A percentile compares a stretch with the other conserved stretches of the same genome.
These are phyloP conservation scores for Pomatorhinus ruficollis DNA, from an alignment of 2,113 vertebrate species.

Conservation along the genomic window DNA sequence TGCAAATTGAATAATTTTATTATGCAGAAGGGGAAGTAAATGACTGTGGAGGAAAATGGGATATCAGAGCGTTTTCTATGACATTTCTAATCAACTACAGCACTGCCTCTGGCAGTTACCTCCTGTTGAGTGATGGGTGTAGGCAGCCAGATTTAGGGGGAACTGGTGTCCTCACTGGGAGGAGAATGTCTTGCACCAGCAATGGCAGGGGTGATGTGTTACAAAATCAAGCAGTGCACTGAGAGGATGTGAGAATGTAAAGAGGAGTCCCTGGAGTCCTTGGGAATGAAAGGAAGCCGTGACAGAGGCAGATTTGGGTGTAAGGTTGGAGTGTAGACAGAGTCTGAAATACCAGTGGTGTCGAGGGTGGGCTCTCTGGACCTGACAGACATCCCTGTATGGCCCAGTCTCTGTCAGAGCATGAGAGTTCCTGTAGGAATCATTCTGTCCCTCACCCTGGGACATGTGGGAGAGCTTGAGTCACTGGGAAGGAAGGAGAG, in stretches of 20 bases:
- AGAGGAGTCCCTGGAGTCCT: not conserved
- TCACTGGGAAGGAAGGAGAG: not conserved
- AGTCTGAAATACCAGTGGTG: not conserved
- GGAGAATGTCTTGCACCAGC: not conserved
- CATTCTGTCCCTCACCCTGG: not conserved
- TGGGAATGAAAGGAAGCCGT: not conserved
- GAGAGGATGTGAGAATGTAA: fast-evolving
- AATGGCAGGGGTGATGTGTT: not conserved
- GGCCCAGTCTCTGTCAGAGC: not conserved
- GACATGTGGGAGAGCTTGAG: not conserved
- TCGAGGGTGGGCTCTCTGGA: not conserved
- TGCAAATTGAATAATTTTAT: slow-evolving; percentile 47
- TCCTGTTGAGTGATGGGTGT: not conserved
- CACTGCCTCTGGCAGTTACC: not conserved
- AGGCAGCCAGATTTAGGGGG: not conserved
- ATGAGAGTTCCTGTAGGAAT: not conserved
- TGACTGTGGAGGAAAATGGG: not conserved
- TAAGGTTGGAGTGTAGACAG: not conserved
- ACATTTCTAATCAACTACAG: not conserved
- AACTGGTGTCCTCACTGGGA: not conserved
- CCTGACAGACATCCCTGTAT: not conserved
- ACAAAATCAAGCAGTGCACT: not conserved
- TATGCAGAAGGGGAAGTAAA: not conserved
- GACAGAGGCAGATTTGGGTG: not conserved
- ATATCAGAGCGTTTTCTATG: not conserved